Percentiles rank a stretch among this genome's conserved stretches.
These are phyloP conservation scores for Gallinago undulata DNA, from an alignment of 2,113 vertebrate species.

Conservation along the genomic window DNA sequence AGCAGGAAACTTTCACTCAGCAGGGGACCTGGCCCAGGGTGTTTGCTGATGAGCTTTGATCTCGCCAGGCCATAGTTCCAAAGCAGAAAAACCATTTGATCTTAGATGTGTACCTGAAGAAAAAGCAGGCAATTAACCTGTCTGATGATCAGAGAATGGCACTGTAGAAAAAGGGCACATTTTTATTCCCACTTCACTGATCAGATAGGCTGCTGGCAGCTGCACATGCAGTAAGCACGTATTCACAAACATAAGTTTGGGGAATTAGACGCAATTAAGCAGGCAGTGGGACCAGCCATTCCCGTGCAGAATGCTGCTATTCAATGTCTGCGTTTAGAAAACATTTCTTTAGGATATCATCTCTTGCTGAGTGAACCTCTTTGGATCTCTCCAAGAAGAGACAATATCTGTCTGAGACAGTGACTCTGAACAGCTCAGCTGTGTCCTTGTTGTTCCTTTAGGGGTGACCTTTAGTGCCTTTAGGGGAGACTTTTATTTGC, in stretches of 20 bases:
- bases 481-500: too few relatives aligned
- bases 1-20: not conserved
- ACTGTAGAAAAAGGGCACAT: not conserved
- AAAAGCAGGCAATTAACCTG: not conserved
- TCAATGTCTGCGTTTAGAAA: not conserved
- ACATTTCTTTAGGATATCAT: not conserved
- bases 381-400: not conserved
- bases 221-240: accelerated
- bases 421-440: not conserved
- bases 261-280: not conserved
- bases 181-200: not conserved
- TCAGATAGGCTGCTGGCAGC: not conserved
- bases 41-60: not conserved
- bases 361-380: not conserved
- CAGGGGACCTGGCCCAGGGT: not conserved
- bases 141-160: not conserved
- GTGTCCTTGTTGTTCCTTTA: not conserved
- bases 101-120: not conserved
- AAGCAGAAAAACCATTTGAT: not conserved
- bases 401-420: not conserved
- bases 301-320: not conserved
- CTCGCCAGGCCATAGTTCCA: not conserved
- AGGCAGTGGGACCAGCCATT: not conserved
- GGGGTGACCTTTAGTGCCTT: not conserved
- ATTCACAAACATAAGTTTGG: too few relatives aligned